A percentile compares a stretch with the other conserved stretches of the same genome.
These are phyloP conservation scores for Rhagologus leucostigma DNA, from an alignment of 2,113 vertebrate species.

Conservation along the genomic window DNA sequence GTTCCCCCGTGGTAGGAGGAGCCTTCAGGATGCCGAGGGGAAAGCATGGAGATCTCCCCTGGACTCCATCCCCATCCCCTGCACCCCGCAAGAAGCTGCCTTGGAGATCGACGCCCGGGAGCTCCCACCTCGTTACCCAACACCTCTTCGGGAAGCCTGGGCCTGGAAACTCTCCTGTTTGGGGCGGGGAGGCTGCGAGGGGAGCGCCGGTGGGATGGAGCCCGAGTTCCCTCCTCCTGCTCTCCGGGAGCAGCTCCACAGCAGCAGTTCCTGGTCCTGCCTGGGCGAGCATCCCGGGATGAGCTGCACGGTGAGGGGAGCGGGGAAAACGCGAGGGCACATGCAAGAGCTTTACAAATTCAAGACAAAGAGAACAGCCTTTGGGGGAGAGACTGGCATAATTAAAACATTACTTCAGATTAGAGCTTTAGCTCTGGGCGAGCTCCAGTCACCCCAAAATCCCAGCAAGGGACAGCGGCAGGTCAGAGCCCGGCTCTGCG, in stretches of 20 bases:
- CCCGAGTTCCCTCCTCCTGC: not conserved
- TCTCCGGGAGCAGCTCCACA: not conserved
- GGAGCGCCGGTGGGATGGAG: not conserved
- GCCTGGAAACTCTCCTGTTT: not conserved
- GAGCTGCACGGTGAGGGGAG: not conserved
- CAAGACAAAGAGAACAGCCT: slow-evolving; percentile 49
- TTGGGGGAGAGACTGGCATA: slow-evolving; percentile 37
- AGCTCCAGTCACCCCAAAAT: not conserved
- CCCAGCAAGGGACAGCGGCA: rapidly evolving
- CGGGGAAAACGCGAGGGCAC: not conserved
- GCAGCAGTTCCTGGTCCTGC: not conserved
- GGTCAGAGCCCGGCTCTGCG: not conserved
- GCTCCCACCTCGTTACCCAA: not conserved
- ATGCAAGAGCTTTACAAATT: not conserved
- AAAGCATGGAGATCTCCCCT: not conserved
- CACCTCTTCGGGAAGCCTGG: not conserved
- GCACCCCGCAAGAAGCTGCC: not conserved
- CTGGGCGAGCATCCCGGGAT: not conserved
- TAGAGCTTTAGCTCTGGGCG: not conserved
- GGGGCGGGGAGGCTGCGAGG: rapidly evolving
- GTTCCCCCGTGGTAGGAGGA: not conserved
- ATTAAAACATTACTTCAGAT: slow-evolving; percentile 71
- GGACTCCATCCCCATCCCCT: not conserved
- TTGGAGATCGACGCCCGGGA: not conserved
- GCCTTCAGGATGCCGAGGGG: not conserved